Base-by-base conservation (phyloP, 2,797 vertebrate genomes). In the Phoxinus dragarum region DNA sequence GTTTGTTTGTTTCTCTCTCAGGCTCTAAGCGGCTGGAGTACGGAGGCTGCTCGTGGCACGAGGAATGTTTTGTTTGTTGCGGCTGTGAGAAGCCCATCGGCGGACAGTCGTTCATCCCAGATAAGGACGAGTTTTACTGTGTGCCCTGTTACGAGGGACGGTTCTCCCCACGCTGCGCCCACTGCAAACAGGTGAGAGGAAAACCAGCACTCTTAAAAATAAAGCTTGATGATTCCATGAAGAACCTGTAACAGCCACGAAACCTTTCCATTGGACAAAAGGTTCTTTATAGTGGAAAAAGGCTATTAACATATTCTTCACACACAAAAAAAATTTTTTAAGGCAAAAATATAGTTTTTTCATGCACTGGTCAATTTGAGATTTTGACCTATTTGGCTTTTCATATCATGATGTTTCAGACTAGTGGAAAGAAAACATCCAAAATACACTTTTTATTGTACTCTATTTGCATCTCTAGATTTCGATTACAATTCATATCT, bases 21-120 rank as follows among this genome's bases (percentile, higher is more conserved):
- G 98, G 98, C 1, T 97, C 97, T 0, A 96, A 93, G 90, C 96
- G 97, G 94, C 89, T 99, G 94, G 97, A 99, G 93, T 98, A 98
- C 7, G 94, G 92, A 0, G 97, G 96, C 19, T 93, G 96, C 85
- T 94, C 96, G 0, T 99, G 97, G 97, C 98, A 99, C 0, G 97
- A 98, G 87, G 96, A 97, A 80, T 99, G 98, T 86, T 99, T 99
- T 64, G 88, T 95, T 61, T 99, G 98, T 90, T 96, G 96, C 85
- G 95, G 94, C 90, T 99, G 98, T 89, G 94, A 97, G 91, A 96
- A 98, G 94, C 96, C 97, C 6, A 97, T 99, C 0, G 97, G 97
- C 0, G 96, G 96, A 0, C 94, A 96, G 6, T 96, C 97, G 84
- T 99, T 99, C 90, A 95, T 99, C 93, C 97, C 98, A 0, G 97